These are phyloP conservation scores for Pentalonia nigronervosa DNA, from an alignment of 1,140 invertebrate genomes.

Conservation along the genomic window DNA sequence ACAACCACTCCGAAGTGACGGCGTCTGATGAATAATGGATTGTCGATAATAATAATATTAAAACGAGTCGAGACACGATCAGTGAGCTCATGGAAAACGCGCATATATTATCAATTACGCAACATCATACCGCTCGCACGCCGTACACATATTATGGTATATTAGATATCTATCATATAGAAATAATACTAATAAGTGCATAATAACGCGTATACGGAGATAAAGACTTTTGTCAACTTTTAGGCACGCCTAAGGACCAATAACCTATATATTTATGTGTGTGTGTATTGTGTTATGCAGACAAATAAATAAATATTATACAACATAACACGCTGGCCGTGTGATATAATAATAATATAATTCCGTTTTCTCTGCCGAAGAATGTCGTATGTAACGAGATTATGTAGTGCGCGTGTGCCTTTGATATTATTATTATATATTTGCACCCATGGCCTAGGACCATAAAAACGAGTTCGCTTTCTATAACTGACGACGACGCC, in stretches of 20 bases:
- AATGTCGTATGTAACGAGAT: slow-evolving; percentile 43
- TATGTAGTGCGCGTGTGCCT: neutral
- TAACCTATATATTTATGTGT: slow-evolving; percentile 17
- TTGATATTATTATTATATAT: neutral
- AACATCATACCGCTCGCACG: neutral
- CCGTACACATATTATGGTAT: neutral
- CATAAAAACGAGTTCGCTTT: slow-evolving; percentile 54
- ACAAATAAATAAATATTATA: slow-evolving; percentile 11
- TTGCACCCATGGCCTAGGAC: slow-evolving; percentile 41
- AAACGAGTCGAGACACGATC: slow-evolving; percentile 25
- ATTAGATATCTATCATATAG: neutral
- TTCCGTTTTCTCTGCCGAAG: slow-evolving; percentile 43
- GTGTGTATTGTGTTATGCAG: neutral
- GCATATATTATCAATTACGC: slow-evolving; percentile 12
- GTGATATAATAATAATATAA: slow-evolving; percentile 40
- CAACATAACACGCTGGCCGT: neutral
- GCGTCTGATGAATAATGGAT: slow-evolving; percentile 47
- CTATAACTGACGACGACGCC: neutral
- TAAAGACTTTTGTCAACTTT: slow-evolving; percentile 41
- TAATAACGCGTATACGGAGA: neutral
- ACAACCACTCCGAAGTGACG: slow-evolving; percentile 27
- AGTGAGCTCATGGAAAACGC: slow-evolving; percentile 35
- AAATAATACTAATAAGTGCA: neutral
- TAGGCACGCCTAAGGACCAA: neutral
- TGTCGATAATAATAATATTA: slow-evolving; percentile 32